Percentiles rank a stretch among this genome's conserved stretches.
Conservation (phyloP, 2,113 vertebrate species). For the Emydocephalus ijimae region DNA sequence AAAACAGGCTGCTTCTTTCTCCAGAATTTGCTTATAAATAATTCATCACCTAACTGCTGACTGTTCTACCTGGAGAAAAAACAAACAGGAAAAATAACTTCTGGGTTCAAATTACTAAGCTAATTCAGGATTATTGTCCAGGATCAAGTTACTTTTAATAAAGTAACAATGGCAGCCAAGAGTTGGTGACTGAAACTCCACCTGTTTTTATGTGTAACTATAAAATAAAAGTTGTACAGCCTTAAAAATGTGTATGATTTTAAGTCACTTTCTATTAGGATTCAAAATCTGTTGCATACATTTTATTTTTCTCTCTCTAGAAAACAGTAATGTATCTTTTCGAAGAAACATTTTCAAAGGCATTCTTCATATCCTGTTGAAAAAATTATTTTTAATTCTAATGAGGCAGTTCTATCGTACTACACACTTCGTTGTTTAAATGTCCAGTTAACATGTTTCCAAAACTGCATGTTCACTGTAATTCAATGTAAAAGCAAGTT, state of each 20-base stretch:
- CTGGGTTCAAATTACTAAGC: not conserved
- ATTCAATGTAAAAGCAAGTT: not conserved
- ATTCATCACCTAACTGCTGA: not conserved
- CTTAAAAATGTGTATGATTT: accelerated
- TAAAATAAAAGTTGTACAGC: not conserved
- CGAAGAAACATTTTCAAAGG: not conserved
- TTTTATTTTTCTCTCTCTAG: not conserved
- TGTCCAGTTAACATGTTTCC: not conserved
- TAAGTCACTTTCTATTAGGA: not conserved
- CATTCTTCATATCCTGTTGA: not conserved
- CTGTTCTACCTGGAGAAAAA: not conserved
- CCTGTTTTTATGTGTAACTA: not conserved
- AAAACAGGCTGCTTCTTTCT: conserved; percentile 35
- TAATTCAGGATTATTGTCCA: not conserved
- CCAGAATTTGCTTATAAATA: not conserved
- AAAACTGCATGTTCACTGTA: not conserved
- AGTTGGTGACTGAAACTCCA: accelerated
- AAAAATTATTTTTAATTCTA: not conserved
- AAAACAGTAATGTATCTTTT: not conserved
- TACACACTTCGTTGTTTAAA: not conserved
- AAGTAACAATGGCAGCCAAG: not conserved
- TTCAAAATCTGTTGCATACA: not conserved
- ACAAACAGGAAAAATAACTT: not conserved
- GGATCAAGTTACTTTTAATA: not conserved
- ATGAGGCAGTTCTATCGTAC: not conserved